Conservation (phyloP, 2,888 invertebrate genomes). For the Caenorhabditis imperialis region DNA sequence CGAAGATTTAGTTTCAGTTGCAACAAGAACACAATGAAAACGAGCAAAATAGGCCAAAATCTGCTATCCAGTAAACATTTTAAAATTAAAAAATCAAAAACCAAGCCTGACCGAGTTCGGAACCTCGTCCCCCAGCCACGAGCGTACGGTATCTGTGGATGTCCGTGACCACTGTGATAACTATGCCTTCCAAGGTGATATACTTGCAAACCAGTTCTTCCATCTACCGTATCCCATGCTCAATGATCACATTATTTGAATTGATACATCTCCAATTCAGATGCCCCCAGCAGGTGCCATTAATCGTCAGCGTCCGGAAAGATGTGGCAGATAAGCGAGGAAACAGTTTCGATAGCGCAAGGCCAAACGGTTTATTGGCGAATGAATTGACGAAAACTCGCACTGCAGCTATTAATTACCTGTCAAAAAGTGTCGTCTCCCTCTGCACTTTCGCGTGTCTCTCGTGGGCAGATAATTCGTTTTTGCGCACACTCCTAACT, state of each 20-base stretch:
- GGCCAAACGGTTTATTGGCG: slow-evolving; percentile 45
- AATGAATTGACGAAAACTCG: slow-evolving; percentile 6
- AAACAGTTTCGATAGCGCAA: slow-evolving; percentile 49
- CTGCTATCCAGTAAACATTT: too few relatives aligned
- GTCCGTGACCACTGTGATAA: too few relatives aligned
- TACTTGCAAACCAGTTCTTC: too few relatives aligned
- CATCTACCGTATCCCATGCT: slow-evolving; percentile 28
- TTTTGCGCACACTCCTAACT: slow-evolving; percentile 45
- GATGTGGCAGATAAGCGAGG: slow-evolving; percentile 52
- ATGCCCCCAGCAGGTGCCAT: slow-evolving; percentile 39
- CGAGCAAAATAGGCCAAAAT: too few relatives aligned
- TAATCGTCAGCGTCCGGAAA: slow-evolving; percentile 35
- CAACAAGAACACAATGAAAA: too few relatives aligned
- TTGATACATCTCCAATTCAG: slow-evolving; percentile 42
- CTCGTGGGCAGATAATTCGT: slow-evolving; percentile 20
- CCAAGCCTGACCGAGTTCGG: too few relatives aligned
- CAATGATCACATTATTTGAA: slow-evolving; percentile 45
- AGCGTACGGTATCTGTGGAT: too few relatives aligned
- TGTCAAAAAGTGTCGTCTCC: slow-evolving; percentile 30
- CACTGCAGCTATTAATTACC: slow-evolving; percentile 48
- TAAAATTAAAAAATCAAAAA: too few relatives aligned
- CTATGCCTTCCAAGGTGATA: too few relatives aligned
- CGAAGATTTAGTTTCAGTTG: too few relatives aligned
- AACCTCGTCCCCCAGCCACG: too few relatives aligned
- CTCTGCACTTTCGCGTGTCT: slow-evolving; percentile 17